Evolutionary conservation across 2,888 invertebrate species (phyloP).

Genomic region (Crepidodera aurea): DNA sequence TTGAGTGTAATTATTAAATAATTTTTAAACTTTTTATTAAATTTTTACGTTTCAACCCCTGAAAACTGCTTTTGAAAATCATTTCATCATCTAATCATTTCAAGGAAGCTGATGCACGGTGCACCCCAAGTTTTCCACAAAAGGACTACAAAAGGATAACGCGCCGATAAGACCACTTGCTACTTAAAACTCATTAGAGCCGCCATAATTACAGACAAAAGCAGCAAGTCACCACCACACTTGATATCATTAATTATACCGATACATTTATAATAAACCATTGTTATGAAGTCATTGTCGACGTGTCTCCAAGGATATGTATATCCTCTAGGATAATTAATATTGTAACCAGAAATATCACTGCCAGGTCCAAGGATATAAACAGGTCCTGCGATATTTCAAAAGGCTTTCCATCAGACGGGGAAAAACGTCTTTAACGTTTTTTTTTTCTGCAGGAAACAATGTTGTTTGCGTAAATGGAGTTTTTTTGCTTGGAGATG

Average conservation of each 20-base stretch:
- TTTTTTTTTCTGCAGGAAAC: constrained; percentile 27
- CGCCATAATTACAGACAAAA: constrained; percentile 58
- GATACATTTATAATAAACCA: constrained; percentile 60
- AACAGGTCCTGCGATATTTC: constrained; percentile 38
- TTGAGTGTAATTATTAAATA: too few species aligned
- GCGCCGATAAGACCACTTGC: constrained; percentile 47
- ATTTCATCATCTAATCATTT: not conserved
- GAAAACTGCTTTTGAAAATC: not conserved
- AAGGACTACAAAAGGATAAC: constrained; percentile 36
- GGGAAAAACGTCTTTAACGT: constrained; percentile 25
- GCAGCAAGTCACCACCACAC: constrained; percentile 58
- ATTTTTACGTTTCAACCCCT: too few species aligned
- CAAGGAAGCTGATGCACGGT: constrained; percentile 7
- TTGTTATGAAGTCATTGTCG: constrained; percentile 58
- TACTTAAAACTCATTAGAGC: constrained; percentile 58
- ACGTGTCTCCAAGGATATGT: constrained; percentile 60
- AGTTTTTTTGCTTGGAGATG: constrained; percentile 12
- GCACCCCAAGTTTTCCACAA: constrained; percentile 10
- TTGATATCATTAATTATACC: constrained; percentile 59
- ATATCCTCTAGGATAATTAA: constrained; percentile 58
- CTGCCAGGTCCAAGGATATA: constrained; percentile 47
- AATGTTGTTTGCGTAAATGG: constrained; percentile 33
- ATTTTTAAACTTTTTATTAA: too few species aligned
- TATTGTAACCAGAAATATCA: constrained; percentile 48
- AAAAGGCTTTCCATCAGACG: constrained; percentile 27